Base-by-base conservation (phyloP, 2,113 vertebrate species). In the Zosterops lateralis region DNA sequence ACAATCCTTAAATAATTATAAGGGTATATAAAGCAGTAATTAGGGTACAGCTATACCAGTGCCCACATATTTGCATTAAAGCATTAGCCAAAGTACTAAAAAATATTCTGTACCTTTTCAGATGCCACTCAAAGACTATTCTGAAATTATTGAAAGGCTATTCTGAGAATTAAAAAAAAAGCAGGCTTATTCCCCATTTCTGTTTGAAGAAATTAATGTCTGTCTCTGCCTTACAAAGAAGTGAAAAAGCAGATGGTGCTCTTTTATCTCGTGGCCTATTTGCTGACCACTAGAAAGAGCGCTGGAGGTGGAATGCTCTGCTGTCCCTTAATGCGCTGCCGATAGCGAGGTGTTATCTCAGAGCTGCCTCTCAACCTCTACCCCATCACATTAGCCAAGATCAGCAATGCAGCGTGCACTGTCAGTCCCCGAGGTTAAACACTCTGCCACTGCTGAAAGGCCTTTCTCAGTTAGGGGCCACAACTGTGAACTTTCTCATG, bases 351-450 rank as follows among this genome's bases (percentile, higher is more conserved):
- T 16, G 88, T 80, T 94, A 95, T 96, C 95, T 93, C 85, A 44
- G 79, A 88, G 64, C 92, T 47, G 90, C 95, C 90, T 94, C 93
- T 96, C 95, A 94, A 94, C 93, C 96, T 90, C 92, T 94, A 94
- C 26, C 88, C 93, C 2, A 2, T 42, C 96, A 82, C 89, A 92
- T 96, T 90, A 96, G 90, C 65, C 3, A 0, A 47, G 90, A 93
- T 64, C 96, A 86, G 68, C 48, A 3, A 10, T 21, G 64, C 67
- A 50, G 72, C 0, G 4, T 28, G 64, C 80, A 40, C 89, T 60
- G 91, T 51, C 91, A 78, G 68, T 66, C 91, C 90, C 57, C 20
- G 80, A 67, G 95, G 88, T 94, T 50, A 92, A 95, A 94, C 95
- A 77, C 93, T 42, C 60, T 20, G 51, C 14, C 24, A 9, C 94